Conservation (phyloP, 2,888 invertebrate genomes). For the Protula sp. region DNA sequence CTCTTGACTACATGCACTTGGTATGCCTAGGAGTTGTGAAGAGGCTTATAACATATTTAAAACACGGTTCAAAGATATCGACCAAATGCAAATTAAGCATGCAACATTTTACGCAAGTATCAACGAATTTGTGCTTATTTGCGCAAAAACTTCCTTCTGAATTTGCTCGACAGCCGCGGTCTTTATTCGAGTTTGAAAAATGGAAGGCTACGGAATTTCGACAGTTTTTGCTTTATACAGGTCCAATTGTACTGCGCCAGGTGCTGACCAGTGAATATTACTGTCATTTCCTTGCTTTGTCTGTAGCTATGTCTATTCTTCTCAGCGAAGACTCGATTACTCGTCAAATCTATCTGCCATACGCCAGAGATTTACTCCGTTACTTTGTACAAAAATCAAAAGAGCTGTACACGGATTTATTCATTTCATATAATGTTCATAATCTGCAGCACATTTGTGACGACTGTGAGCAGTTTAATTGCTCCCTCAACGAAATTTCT, state of each 20-base stretch:
- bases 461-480: constrained; percentile 5
- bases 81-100: constrained; percentile 7
- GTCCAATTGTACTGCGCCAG: constrained; percentile 23
- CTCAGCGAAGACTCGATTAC: constrained; percentile 6
- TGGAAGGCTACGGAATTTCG: constrained; percentile 37
- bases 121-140: constrained; percentile 6
- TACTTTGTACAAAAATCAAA: constrained; percentile 4
- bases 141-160: constrained; percentile 23
- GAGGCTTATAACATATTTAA: constrained; percentile 23
- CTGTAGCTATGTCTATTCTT: constrained; percentile 24
- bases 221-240: constrained; percentile 33
- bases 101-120: constrained; percentile 4
- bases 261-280: constrained; percentile 18
- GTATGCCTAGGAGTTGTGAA: constrained; percentile 35
- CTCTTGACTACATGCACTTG: constrained; percentile 42
- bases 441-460: constrained; percentile 9
- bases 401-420: constrained; percentile 8
- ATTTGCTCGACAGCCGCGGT: constrained; percentile 28
- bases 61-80: constrained; percentile 25
- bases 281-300: constrained; percentile 27
- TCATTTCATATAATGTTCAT: constrained; percentile 18
- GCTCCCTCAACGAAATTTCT: constrained; percentile 12
- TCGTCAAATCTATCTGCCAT: background rate
- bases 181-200: constrained; percentile 23
- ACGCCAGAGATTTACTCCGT: constrained; percentile 13